phyloP scores from a whole-genome alignment of 2,888 invertebrate genomes.

The Cerastis leucographa region DNA sequence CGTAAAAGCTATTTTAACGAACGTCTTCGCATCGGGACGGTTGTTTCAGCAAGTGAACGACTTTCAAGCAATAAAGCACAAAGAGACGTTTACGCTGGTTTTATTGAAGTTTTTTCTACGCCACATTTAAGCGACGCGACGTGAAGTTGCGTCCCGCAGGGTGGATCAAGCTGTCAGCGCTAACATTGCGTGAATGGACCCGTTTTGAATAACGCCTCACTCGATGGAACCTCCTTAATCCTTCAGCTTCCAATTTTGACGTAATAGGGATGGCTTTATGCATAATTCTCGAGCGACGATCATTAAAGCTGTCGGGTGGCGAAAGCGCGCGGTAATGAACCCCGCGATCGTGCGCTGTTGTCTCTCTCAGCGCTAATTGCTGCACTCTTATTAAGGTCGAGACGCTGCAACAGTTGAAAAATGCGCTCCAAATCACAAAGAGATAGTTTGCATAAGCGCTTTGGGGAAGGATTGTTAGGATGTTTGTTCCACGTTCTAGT shows the following conservation, averaged over 20 bases:
- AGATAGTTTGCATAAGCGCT: slow-evolving; percentile 58
- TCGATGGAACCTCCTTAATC: slow-evolving; percentile 49
- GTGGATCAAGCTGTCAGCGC: slow-evolving; percentile 69
- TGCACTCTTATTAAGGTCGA: slow-evolving; percentile 82
- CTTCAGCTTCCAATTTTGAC: slow-evolving; percentile 53
- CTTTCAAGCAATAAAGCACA: slow-evolving; percentile 86
- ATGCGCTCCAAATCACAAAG: slow-evolving; percentile 73
- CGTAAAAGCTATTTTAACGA: slow-evolving; percentile 79
- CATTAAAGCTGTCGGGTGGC: slow-evolving; percentile 75
- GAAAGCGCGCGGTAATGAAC: slow-evolving; percentile 78
- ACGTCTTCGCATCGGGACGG: slow-evolving; percentile 76
- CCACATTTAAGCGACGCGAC: slow-evolving; percentile 81
- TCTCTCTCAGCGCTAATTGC: slow-evolving; percentile 80
- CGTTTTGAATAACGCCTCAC: slow-evolving; percentile 40
- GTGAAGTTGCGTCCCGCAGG: slow-evolving; percentile 64
- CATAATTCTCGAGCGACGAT: slow-evolving; percentile 71
- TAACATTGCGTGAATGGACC: slow-evolving; percentile 38
- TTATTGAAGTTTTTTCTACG: slow-evolving; percentile 84
- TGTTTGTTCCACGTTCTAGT: slow-evolving; percentile 43
- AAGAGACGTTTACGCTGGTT: slow-evolving; percentile 78
- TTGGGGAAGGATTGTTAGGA: slow-evolving; percentile 54
- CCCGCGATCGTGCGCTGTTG: slow-evolving; percentile 74
- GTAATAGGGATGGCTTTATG: slow-evolving; percentile 69
- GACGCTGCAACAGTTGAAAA: slow-evolving; percentile 76
- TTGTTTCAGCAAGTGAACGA: slow-evolving; percentile 78